Conservation (phyloP, 2,888 invertebrate species). For the Tortrix viridana region DNA sequence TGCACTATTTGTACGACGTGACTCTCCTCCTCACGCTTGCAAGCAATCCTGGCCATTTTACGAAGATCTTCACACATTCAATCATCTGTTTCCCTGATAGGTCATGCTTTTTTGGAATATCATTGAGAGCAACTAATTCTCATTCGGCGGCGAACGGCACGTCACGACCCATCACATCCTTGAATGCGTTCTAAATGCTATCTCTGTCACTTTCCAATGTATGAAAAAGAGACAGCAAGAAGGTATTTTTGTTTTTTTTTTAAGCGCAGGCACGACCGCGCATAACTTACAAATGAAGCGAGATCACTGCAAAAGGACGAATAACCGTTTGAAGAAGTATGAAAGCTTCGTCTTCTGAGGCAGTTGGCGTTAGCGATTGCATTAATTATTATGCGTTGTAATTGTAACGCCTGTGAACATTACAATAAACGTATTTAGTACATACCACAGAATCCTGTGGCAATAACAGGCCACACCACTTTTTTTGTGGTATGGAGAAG, state of each 20-base stretch:
- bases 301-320: conserved; percentile 21
- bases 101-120: conserved; percentile 4
- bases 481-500: no score
- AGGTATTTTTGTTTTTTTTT: neutral
- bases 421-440: no score
- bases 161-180: conserved; percentile 32
- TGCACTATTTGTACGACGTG: conserved; percentile 31
- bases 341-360: neutral
- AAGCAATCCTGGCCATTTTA: conserved; percentile 7
- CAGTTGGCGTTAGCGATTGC: neutral
- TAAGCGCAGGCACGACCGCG: conserved; percentile 19
- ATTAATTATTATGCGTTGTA: neutral
- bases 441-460: no score
- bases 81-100: neutral
- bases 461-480: no score
- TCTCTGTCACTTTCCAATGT: neutral
- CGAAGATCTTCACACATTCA: neutral
- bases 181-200: neutral
- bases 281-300: conserved; percentile 28
- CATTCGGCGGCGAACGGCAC: conserved; percentile 29
- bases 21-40: conserved; percentile 32
- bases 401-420: neutral
- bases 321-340: conserved; percentile 12
- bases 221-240: neutral
- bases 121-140: conserved; percentile 32